phyloP scores from a whole-genome alignment of 2,113 vertebrate genomes.

The Triplophysa siluroides region DNA sequence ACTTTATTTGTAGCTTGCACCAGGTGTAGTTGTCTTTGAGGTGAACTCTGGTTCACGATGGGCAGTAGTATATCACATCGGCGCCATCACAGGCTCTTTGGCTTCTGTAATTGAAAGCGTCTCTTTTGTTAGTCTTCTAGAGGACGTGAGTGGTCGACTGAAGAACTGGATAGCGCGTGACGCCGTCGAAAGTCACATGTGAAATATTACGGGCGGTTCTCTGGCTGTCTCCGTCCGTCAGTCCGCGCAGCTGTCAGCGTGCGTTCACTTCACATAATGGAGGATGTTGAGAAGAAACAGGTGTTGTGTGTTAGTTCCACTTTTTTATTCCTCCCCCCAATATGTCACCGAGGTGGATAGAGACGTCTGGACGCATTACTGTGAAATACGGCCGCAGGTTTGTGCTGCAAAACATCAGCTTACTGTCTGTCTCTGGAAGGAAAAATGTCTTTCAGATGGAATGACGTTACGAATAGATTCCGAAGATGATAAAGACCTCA shows the following conservation, averaged over 20 bases:
- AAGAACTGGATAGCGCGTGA: slow-evolving; percentile 54
- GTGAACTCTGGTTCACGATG: slow-evolving; percentile 8
- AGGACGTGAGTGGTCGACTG: slow-evolving; percentile 48
- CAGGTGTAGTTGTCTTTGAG: slow-evolving; percentile 13
- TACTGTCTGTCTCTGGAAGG: slow-evolving; percentile 38
- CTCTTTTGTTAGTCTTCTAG: slow-evolving; percentile 26
- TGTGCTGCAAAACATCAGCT: slow-evolving; percentile 59
- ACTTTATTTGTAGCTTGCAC: background rate
- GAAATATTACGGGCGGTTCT: slow-evolving; percentile 57
- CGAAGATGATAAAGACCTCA: background rate
- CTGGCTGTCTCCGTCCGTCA: slow-evolving; percentile 61
- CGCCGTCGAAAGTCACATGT: slow-evolving; percentile 58
- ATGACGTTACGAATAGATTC: background rate
- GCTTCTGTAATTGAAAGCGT: slow-evolving; percentile 64
- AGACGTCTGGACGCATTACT: slow-evolving; percentile 65
- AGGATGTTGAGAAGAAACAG: slow-evolving; percentile 71
- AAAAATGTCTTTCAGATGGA: slow-evolving; percentile 11
- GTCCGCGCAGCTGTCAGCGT: slow-evolving; percentile 74
- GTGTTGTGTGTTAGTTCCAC: slow-evolving; percentile 70
- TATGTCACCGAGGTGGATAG: slow-evolving; percentile 50
- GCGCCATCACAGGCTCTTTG: slow-evolving; percentile 51
- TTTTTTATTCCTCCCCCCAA: slow-evolving; percentile 53
- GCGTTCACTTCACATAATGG: slow-evolving; percentile 67
- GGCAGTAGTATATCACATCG: slow-evolving; percentile 52
- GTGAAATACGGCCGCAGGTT: slow-evolving; percentile 61